A percentile compares a stretch with the other conserved stretches of the same genome.
Evolutionary conservation across 1,140 invertebrate genomes (phyloP).

Genomic region (Drosophila paulistorum): DNA sequence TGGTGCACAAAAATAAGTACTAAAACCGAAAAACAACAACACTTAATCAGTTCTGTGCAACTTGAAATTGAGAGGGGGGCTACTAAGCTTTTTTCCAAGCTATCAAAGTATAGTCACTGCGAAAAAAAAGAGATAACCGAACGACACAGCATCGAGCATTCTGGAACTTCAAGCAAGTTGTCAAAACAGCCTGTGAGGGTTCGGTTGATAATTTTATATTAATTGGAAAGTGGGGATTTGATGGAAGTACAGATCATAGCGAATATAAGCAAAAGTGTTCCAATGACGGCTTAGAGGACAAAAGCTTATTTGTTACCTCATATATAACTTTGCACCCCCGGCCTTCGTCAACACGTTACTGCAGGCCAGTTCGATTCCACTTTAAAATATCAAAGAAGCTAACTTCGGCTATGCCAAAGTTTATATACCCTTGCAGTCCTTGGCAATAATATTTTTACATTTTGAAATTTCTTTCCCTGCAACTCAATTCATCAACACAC

Average conservation of each 20-base stretch:
- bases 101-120: constrained; percentile 22
- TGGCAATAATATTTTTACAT: too few relatives aligned
- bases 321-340: too few relatives aligned
- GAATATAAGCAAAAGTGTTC: too few relatives aligned
- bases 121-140: constrained; percentile 24
- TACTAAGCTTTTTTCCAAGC: constrained; percentile 28
- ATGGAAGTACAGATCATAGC: not conserved
- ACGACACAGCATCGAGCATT: constrained; percentile 26
- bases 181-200: constrained; percentile 15
- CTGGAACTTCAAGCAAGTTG: constrained; percentile 27
- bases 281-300: too few relatives aligned
- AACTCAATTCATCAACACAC: too few relatives aligned
- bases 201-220: constrained; percentile 20
- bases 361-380: too few relatives aligned
- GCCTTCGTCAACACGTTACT: too few relatives aligned
- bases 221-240: constrained; percentile 41
- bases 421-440: too few relatives aligned
- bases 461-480: too few relatives aligned
- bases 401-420: too few relatives aligned
- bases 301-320: too few relatives aligned
- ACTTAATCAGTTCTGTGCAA: constrained; percentile 3
- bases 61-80: constrained; percentile 3
- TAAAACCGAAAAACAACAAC: constrained; percentile 5
- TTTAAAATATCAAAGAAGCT: too few relatives aligned
- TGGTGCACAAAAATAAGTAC: constrained; percentile 3